Base-by-base conservation (phyloP, 2,888 invertebrate genomes). In the Gymnosoma rotundatum region DNA sequence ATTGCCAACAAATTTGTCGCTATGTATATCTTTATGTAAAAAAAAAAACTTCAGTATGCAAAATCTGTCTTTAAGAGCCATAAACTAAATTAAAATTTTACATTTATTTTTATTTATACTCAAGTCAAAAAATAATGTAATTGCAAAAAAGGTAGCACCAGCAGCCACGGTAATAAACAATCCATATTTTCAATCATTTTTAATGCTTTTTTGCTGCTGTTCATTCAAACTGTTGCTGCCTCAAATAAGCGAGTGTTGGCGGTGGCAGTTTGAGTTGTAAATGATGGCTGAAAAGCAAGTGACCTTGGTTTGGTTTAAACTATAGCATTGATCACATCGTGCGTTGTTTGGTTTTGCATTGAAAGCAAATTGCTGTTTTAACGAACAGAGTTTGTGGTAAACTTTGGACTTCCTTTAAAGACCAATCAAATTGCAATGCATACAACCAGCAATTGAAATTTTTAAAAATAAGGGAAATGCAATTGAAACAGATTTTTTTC, bases 291-390 rank as follows among this genome's bases (percentile, higher is more conserved):
- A 32, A 58, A 54, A 54, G 52, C 2, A 73, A 18, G 21, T 63
- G 52, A 74, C 73, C 73, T 74, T 63, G 63, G 54, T 63, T 50
- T 52, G 42, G 8, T 6, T 50, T 72, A 61, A 20, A n/a, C n/a
- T n/a, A n/a, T n/a, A n/a, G n/a, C 54, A 21, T 8, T n/a, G 16
- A 25, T 10, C 10, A 12, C 69, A 21, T 8, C 14, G 16, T 56
- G 16, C 12, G 20, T 21, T 50, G 50, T 50, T 18, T 12, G n/a
- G 48, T 52, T 52, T 36, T 18, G 20, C 4, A 20, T 66, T 7
- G 10, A 21, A 64, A 18, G 21, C 50, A 36, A 66, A 20, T 66
- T 25, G 12, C 20, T 36, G n/a, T 25, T 64, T 8, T 10, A 32
- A 32, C 32, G 32, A 21, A 45, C 18, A 64, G 21, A 25, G n/a